Base-by-base conservation (phyloP, 2,888 invertebrate species). In the Chorisops tibialis region DNA sequence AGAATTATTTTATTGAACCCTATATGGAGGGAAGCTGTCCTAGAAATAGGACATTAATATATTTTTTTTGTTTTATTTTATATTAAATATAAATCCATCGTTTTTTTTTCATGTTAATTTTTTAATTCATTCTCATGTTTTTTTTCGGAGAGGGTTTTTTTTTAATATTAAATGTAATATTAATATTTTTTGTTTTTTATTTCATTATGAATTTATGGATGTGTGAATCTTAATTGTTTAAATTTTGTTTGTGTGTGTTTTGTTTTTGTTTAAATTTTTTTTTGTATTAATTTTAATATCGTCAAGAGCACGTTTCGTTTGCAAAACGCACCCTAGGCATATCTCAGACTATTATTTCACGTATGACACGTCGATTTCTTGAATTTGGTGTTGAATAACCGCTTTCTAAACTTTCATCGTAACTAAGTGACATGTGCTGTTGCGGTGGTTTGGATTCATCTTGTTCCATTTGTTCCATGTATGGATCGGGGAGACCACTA, bases 351-450 rank as follows among this genome's bases (percentile, higher is more conserved):
- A 95, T 95, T 79, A 95, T 95, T 81, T 95, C 95, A 71, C 94
- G 87, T 74, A 95, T 94, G 79, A 95, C 93, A 75, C 95, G 84
- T 70, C 94, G 86, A 74, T 91, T 91, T 75, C 94, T 87, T 72
- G 93, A 93, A 81, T 94, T 94, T 66, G 94, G 94, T 69, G 95
- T 94, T 67, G 94, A 94, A 80, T 94, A 94, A 59, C 94, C 95
- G 66, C 93, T 93, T 80, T 94, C 95, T 58, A 93, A 84, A 70
- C 92, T 93, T 81, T 94, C 94, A 80, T 95, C 94, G 80, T 94
- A 94, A 75, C 91, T 90, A 70, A 93, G 85, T 64, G 91, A 91
- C 79, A 92, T 86, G 78, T 92, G 92, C 73, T 88, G 88, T 63
- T 91, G 88, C 35, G 91, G 90, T 67, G 75, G 74, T 71, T 78